phyloP scores from a whole-genome alignment of 2,888 invertebrate genomes.

The Drosophila nigricruria region DNA sequence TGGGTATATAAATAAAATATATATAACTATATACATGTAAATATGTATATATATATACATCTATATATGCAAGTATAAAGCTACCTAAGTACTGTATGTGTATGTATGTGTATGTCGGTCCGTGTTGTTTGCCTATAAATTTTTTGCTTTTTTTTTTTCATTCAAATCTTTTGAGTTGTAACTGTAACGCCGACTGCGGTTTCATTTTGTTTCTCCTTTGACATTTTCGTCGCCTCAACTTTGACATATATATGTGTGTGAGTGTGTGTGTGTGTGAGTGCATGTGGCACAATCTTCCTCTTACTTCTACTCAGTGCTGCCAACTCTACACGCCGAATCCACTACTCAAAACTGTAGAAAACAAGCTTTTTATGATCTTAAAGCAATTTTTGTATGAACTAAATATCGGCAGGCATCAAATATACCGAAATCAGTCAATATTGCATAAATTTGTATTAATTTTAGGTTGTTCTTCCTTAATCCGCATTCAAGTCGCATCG shows the following conservation, averaged over 20 bases:
- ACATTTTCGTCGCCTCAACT: constrained; percentile 47
- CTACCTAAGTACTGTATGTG: constrained; percentile 19
- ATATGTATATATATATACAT: constrained; percentile 17
- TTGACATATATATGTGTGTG: constrained; percentile 59
- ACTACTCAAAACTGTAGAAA: no score
- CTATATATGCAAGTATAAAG: constrained; percentile 25
- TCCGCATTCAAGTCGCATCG: no score
- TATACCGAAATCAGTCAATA: no score
- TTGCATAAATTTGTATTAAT: no score
- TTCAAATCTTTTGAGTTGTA: constrained; percentile 15
- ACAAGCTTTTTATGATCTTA: no score
- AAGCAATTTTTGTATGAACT: no score
- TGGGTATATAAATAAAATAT: constrained; percentile 1
- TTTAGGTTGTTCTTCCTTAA: no score
- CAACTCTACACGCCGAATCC: no score
- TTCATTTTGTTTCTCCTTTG: constrained; percentile 16
- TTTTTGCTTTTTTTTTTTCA: background rate
- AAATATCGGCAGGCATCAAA: no score
- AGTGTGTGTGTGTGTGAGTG: background rate
- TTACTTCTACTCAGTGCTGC: no score
- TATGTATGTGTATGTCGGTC: constrained; percentile 5
- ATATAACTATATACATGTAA: constrained; percentile 11
- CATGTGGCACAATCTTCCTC: constrained; percentile 18
- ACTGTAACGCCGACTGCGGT: constrained; percentile 38
- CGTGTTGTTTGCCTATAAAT: background rate